These are phyloP conservation scores for Tapera naevia DNA, from an alignment of 2,797 vertebrate species.

Conservation along the genomic window DNA sequence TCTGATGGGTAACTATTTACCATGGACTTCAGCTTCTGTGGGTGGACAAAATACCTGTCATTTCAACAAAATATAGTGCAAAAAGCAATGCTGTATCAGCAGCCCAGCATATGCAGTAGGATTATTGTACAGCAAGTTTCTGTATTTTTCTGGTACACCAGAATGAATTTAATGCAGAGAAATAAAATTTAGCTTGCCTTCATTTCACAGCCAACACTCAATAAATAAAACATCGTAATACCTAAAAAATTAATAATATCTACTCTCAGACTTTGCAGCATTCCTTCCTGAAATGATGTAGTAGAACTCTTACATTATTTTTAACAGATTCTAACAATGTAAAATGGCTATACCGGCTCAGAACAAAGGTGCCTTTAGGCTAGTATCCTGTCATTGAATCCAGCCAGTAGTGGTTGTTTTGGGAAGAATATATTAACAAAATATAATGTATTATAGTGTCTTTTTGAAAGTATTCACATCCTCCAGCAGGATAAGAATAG, in stretches of 20 bases:
- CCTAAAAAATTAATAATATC: slow-evolving; percentile 20
- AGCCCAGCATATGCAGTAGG: not conserved
- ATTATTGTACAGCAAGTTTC: not conserved
- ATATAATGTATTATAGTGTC: not conserved
- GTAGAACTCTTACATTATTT: not conserved
- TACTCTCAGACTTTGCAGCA: not conserved
- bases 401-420: not conserved
- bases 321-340: not conserved
- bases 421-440: not conserved
- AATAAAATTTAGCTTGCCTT: not conserved
- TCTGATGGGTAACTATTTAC: not conserved
- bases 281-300: not conserved
- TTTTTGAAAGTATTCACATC: not conserved
- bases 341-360: not conserved
- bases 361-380: not conserved
- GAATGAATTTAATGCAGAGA: not conserved
- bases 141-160: not conserved
- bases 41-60: not conserved
- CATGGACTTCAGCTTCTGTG: not conserved
- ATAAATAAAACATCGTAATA: not conserved
- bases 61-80: rapidly evolving
- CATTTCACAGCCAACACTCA: not conserved
- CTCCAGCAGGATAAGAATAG: not conserved
- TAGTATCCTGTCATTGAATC: not conserved
- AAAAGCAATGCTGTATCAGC: not conserved